Evolutionary conservation across 1,140 invertebrate species (phyloP), one percentile per base, ranked within the genome.

Genomic region (Saccostrea glomerata): DNA sequence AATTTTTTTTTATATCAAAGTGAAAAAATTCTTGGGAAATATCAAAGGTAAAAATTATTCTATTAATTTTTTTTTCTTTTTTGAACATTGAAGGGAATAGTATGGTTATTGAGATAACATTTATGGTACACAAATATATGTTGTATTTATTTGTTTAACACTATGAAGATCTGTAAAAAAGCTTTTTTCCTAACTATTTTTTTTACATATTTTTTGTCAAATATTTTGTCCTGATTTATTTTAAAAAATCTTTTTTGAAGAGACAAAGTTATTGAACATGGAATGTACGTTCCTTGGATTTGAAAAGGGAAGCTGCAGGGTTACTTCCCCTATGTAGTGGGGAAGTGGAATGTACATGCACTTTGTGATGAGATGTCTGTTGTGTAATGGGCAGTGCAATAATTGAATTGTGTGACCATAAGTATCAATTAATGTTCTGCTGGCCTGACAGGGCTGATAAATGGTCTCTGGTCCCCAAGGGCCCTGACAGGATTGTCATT

Each of bases 351-450:
- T 25, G 20, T 11, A 13, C 20, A 15, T 23, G 70, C 23, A 25
- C 9, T 9, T 77, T 77, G 11, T 77, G 25, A n/a, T 12, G 23
- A 30, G 20, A 30, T 77, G 25, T 77, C 70, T 30, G 70, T 77
- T 77, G 70, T 77, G 70, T 77, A 77, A 77, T 77, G 70, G 70
- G 70, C 70, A 77, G 70, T 77, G 70, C 25, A 77, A 1, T 13
- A 77, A 77, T 77, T 77, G 7, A 77, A 77, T 77, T 77, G 70
- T 77, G 25, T 25, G 70, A 36, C 70, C 25, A 30, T 30, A 77
- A 77, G 25, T 77, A 77, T 77, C 70, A 77, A 77, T 77, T 77
- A 77, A 77, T 77, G 70, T 77, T 77, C 23, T 77, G 11, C 9
- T 77, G 70, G 25, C 70, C 12, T 77, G 70, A 30, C 70, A 77